Evolutionary conservation across 2,113 vertebrate genomes (phyloP).

Genomic region (Aptenodytes forsteri): DNA sequence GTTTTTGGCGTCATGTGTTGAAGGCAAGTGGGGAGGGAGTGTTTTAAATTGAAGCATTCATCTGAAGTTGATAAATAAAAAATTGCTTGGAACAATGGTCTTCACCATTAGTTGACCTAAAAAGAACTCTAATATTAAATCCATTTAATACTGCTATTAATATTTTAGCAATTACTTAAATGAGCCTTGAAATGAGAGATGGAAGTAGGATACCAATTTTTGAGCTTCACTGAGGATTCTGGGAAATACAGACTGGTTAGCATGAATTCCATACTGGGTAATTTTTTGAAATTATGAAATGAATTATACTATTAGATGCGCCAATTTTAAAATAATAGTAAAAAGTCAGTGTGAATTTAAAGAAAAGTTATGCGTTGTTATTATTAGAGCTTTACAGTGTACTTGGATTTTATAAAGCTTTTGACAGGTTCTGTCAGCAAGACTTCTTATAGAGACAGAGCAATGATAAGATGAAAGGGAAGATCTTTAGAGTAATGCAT

Average conservation of each 20-base stretch:
- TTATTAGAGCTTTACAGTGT: not conserved
- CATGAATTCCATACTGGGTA: not conserved
- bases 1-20: not conserved
- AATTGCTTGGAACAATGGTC: not conserved
- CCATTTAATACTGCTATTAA: not conserved
- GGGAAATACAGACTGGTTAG: not conserved
- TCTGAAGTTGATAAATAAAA: constrained; percentile 8
- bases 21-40: not conserved
- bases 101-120: not conserved
- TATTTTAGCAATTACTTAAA: constrained; percentile 31
- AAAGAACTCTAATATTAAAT: constrained; percentile 7
- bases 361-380: not conserved
- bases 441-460: not conserved
- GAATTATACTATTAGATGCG: not conserved
- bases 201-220: not conserved
- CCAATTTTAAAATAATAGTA: not conserved
- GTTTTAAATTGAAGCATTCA: not conserved
- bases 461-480: not conserved
- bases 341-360: not conserved
- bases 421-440: constrained; percentile 37
- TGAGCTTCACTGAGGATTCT: not conserved
- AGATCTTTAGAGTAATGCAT: not conserved
- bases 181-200: constrained; percentile 5
- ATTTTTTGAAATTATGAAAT: not conserved
- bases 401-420: constrained; percentile 17